Evolutionary conservation across 2,113 vertebrate species (phyloP).

Genomic region (Aspidoscelis tigris): DNA sequence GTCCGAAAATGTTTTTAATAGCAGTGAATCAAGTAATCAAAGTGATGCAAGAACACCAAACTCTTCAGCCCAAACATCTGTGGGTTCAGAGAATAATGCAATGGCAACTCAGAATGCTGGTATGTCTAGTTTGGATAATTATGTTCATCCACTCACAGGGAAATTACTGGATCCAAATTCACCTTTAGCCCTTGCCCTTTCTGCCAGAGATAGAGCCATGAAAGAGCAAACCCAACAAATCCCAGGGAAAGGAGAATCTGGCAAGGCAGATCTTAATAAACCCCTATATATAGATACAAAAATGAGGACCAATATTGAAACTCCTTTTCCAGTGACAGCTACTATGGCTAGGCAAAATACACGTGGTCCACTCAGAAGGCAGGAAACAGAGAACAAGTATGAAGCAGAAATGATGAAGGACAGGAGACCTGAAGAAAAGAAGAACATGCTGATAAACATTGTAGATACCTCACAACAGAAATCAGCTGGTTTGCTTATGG

Average conservation of each 20-base stretch:
- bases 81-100: slow-evolving; percentile 80
- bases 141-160: slow-evolving; percentile 91
- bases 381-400: slow-evolving; percentile 90
- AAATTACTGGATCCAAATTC: slow-evolving; percentile 92
- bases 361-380: slow-evolving; percentile 82
- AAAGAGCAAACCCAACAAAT: slow-evolving; percentile 89
- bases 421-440: slow-evolving; percentile 84
- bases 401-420: slow-evolving; percentile 80
- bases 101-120: slow-evolving; percentile 76
- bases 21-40: slow-evolving; percentile 76
- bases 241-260: slow-evolving; percentile 82
- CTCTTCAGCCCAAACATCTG: slow-evolving; percentile 75
- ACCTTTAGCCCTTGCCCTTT: slow-evolving; percentile 89
- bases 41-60: slow-evolving; percentile 82
- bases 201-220: slow-evolving; percentile 92
- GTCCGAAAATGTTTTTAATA: slow-evolving; percentile 85
- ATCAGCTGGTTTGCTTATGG: slow-evolving; percentile 91
- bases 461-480: slow-evolving; percentile 87
- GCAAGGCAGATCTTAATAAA: slow-evolving; percentile 94
- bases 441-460: slow-evolving; percentile 83
- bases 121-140: slow-evolving; percentile 78
- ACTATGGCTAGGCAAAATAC: slow-evolving; percentile 78
- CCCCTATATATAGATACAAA: slow-evolving; percentile 97
- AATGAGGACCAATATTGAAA: slow-evolving; percentile 87
- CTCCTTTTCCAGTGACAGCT: slow-evolving; percentile 79